Conservation (phyloP, 2,888 invertebrate genomes). For the Pemphredon lugubris region DNA sequence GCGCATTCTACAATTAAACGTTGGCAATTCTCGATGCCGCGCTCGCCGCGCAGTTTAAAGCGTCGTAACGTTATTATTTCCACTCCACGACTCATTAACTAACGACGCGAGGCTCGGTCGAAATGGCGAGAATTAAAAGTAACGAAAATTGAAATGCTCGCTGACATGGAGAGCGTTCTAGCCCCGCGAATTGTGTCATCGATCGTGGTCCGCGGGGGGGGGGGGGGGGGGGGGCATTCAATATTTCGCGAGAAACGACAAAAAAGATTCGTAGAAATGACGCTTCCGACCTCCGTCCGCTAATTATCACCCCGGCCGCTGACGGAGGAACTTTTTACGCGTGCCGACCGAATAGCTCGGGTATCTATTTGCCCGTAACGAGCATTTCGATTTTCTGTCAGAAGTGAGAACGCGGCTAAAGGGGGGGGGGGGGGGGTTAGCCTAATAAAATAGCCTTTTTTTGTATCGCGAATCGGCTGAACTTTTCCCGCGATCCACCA, state of each 20-base stretch:
- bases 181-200: constrained; percentile 42
- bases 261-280: constrained; percentile 16
- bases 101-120: not conserved
- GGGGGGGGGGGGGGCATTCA: too few species aligned
- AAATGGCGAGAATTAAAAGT: constrained; percentile 2
- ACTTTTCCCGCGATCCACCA: constrained; percentile 8
- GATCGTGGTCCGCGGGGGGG: constrained; percentile 48
- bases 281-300: constrained; percentile 32
- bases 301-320: constrained; percentile 44
- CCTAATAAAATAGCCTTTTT: constrained; percentile 37
- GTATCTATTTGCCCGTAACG: constrained; percentile 65
- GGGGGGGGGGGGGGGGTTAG: too few species aligned
- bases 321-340: constrained; percentile 35
- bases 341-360: constrained; percentile 35
- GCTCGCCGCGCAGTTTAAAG: too few species aligned
- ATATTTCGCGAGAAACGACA: constrained; percentile 32
- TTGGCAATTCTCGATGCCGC: too few species aligned
- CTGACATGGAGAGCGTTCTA: constrained; percentile 13
- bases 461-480: not conserved
- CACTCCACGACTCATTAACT: constrained; percentile 7
- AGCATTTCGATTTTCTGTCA: constrained; percentile 70
- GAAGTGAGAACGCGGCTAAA: constrained; percentile 55
- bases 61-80: not conserved
- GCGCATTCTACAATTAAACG: too few species aligned
- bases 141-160: constrained; percentile 19